phyloP scores from a whole-genome alignment of 2,888 invertebrate species.

The Adela reaumurella region DNA sequence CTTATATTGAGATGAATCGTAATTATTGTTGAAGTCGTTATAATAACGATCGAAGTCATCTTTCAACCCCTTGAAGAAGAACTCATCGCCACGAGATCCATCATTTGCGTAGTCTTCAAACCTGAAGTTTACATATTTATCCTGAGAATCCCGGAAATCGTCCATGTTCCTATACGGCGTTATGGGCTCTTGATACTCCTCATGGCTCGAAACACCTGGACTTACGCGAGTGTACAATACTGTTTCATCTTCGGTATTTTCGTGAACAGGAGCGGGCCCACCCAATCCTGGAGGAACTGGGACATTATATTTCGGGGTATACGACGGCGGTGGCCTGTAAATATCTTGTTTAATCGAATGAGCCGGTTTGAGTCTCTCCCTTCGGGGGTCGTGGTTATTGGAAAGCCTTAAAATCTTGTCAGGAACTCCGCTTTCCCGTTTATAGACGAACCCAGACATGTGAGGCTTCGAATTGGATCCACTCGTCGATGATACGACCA shows the following conservation, averaged over 20 bases:
- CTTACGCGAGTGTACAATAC: too few relatives aligned
- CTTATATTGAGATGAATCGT: background rate
- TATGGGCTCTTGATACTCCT: background rate
- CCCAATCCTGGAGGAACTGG: background rate
- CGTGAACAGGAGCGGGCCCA: background rate
- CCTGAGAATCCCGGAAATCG: background rate
- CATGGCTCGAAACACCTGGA: background rate
- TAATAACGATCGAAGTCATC: background rate
- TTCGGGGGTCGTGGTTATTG: background rate
- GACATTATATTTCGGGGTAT: background rate
- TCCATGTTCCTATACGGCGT: background rate
- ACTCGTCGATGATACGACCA: conserved; percentile 20
- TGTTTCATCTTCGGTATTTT: background rate
- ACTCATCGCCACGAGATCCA: conserved; percentile 1
- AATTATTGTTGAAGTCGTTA: background rate
- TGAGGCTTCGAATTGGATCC: conserved; percentile 20
- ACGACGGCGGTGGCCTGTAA: background rate
- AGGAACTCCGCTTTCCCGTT: conserved; percentile 18
- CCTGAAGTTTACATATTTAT: background rate
- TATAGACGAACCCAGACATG: conserved; percentile 21
- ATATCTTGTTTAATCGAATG: background rate
- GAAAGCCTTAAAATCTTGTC: conserved; percentile 14
- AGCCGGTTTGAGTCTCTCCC: background rate
- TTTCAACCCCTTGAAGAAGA: conserved; percentile 24
- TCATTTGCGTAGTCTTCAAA: background rate